Evolutionary conservation across 1,140 invertebrate genomes (phyloP).

Genomic region (Dufourea novaeangliae): DNA sequence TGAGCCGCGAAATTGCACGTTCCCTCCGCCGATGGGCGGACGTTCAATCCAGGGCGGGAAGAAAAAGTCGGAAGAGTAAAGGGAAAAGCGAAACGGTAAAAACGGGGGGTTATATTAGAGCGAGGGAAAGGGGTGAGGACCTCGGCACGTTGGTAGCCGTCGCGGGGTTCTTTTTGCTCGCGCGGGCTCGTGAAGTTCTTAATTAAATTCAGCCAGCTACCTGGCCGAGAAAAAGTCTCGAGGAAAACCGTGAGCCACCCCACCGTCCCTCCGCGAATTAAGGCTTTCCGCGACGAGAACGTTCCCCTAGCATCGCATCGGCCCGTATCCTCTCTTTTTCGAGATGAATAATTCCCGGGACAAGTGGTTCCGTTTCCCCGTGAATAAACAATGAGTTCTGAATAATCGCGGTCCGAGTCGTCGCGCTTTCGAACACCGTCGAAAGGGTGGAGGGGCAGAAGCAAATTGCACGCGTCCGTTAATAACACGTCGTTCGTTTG

Average conservation of each 20-base stretch:
- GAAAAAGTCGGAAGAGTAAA: background rate
- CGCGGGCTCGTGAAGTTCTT: constrained; percentile 24
- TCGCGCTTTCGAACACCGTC: background rate
- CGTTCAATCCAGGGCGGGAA: background rate
- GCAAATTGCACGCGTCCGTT: constrained; percentile 26
- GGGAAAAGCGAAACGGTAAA: background rate
- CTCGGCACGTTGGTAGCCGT: too few species aligned
- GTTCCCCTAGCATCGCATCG: too few species aligned
- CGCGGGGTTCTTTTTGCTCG: constrained; percentile 18
- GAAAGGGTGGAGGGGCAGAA: background rate
- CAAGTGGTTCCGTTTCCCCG: background rate
- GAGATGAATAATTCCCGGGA: background rate
- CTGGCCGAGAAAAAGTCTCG: constrained; percentile 1
- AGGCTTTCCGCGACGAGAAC: background rate
- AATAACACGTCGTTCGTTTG: constrained; percentile 8
- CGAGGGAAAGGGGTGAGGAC: background rate
- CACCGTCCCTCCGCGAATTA: constrained; percentile 30
- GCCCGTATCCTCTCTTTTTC: background rate
- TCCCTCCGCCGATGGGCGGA: background rate
- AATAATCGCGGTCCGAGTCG: background rate
- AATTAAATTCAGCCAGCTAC: constrained; percentile 43
- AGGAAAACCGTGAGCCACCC: constrained; percentile 12
- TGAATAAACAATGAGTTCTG: constrained; percentile 16
- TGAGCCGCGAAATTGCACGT: constrained; percentile 23
- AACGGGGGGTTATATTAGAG: background rate